phyloP scores from a whole-genome alignment of 1,140 invertebrate genomes.

The Steinernema feltiae region DNA sequence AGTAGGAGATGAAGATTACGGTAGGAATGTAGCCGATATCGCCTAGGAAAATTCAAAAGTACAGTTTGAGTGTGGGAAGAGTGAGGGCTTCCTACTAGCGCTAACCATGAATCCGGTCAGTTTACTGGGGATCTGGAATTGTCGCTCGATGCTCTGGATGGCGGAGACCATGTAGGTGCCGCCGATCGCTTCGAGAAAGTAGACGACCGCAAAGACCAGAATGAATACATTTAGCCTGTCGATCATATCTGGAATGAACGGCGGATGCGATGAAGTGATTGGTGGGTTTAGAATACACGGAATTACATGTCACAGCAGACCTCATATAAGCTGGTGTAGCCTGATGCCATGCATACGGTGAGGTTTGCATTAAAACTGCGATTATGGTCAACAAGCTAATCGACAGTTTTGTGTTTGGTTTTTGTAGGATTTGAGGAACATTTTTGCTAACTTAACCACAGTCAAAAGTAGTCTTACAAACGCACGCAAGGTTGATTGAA shows the following conservation, averaged over 20 bases:
- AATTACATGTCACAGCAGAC: no score
- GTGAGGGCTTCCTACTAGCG: slow-evolving; percentile 35
- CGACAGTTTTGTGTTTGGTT: no score
- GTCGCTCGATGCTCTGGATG: slow-evolving; percentile 50
- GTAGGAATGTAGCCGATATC: slow-evolving; percentile 56
- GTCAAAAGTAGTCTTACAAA: no score
- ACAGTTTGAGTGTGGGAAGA: not conserved
- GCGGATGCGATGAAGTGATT: no score
- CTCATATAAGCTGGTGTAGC: no score
- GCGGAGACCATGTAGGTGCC: slow-evolving; percentile 44
- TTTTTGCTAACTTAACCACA: no score
- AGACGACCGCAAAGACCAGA: slow-evolving; percentile 40
- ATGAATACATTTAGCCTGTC: slow-evolving; percentile 40
- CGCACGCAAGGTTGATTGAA: no score
- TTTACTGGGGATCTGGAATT: slow-evolving; percentile 56
- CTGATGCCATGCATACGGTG: no score
- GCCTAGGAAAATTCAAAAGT: slow-evolving; percentile 44
- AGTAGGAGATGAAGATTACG: slow-evolving; percentile 55
- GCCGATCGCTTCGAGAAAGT: slow-evolving; percentile 47
- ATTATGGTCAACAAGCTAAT: no score
- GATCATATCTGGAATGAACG: slow-evolving; percentile 29
- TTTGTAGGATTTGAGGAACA: no score
- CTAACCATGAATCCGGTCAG: slow-evolving; percentile 52
- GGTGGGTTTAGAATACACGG: no score
- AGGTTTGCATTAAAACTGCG: no score